Percentiles rank a stretch among this genome's conserved stretches.
Conservation (phyloP, 2,113 vertebrate species). For the Peromyscus californicus region DNA sequence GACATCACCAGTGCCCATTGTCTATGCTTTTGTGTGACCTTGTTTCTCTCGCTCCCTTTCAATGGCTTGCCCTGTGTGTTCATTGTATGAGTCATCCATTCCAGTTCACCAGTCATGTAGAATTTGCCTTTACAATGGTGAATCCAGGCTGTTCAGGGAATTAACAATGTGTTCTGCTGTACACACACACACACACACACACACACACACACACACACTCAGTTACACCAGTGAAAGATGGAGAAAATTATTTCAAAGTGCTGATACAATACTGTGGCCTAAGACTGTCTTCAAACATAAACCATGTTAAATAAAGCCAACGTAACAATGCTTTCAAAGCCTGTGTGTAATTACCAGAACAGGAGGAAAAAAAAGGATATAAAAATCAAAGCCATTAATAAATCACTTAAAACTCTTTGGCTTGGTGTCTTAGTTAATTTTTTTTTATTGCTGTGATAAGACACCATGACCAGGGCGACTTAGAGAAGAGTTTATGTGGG, state of each 20-base stretch:
- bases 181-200: neutral
- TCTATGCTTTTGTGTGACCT: slow-evolving; percentile 38
- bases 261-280: neutral
- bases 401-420: neutral
- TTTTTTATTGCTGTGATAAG: neutral
- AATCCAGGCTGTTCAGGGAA: slow-evolving; percentile 48
- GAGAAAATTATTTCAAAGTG: slow-evolving; percentile 31
- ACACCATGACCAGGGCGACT: neutral
- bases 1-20: neutral
- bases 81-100: slow-evolving; percentile 64
- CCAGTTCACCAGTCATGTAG: slow-evolving; percentile 60
- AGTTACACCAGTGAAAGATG: neutral
- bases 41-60: slow-evolving; percentile 44
- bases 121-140: slow-evolving; percentile 67
- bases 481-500: neutral
- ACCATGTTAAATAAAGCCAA: neutral
- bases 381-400: neutral
- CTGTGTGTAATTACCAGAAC: neutral
- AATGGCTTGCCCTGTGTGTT: neutral
- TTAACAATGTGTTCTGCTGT: slow-evolving; percentile 25
- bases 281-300: neutral
- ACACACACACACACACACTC: neutral
- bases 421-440: neutral
- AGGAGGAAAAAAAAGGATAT: neutral
- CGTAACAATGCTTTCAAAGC: neutral